phyloP scores from a whole-genome alignment of 2,797 vertebrate species.

The Poecilia velifera region DNA sequence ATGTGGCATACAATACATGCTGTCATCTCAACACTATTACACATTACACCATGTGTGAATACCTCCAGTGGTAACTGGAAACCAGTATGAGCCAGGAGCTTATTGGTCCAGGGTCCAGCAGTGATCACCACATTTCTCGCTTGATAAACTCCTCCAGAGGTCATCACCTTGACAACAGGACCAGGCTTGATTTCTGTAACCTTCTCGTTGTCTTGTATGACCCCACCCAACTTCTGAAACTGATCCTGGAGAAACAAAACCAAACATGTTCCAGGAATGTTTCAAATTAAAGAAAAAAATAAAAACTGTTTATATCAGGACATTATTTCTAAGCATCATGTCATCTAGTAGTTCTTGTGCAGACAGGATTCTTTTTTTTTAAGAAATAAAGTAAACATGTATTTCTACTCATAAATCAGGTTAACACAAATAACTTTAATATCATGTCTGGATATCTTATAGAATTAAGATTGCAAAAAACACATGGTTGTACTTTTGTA shows the following conservation, averaged over 20 bases:
- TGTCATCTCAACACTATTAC: background rate
- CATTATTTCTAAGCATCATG: background rate
- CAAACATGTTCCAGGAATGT: background rate
- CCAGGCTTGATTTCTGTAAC: constrained; percentile 86
- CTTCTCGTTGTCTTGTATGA: constrained; percentile 84
- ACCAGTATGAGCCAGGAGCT: constrained; percentile 79
- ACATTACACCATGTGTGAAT: background rate
- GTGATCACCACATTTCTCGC: constrained; percentile 86
- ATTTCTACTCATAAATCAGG: background rate
- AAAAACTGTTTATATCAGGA: background rate
- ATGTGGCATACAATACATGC: background rate
- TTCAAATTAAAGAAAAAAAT: background rate
- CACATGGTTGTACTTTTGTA: background rate
- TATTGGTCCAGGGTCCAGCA: constrained; percentile 88
- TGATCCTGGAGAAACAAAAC: constrained; percentile 70
- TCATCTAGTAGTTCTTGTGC: background rate
- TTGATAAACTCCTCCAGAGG: constrained; percentile 77
- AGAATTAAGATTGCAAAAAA: background rate
- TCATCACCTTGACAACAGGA: constrained; percentile 78
- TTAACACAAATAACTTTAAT: background rate
- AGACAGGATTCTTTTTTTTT: background rate
- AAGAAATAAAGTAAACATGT: background rate
- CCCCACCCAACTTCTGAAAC: constrained; percentile 82
- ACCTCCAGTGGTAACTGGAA: constrained; percentile 90
- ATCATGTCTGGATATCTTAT: background rate